A percentile compares a stretch with the other conserved stretches of the same genome.
phyloP scores from a whole-genome alignment of 2,797 vertebrate species.

The Helostoma temminkii region DNA sequence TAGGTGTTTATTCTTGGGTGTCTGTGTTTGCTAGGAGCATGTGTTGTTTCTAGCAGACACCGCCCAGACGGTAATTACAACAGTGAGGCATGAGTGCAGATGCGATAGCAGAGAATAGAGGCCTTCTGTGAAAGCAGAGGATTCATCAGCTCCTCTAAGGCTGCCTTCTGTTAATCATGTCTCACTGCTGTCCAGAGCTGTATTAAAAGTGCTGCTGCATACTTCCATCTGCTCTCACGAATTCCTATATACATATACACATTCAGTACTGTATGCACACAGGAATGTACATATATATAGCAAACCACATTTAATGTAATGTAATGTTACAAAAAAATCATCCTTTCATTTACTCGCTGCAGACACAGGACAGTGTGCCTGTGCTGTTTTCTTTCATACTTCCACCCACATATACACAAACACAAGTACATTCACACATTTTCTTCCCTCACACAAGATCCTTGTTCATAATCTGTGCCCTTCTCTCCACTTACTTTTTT shows the following conservation, averaged over 20 bases:
- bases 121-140: conserved; percentile 9
- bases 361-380: background rate
- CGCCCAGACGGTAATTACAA: conserved; percentile 38
- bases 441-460: background rate
- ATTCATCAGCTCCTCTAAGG: conserved; percentile 26
- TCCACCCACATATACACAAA: conserved; percentile 13
- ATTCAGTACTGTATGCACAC: conserved; percentile 2
- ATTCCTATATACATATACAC: background rate
- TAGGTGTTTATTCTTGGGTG: conserved; percentile 12
- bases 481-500: conserved; percentile 24
- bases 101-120: conserved; percentile 31
- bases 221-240: conserved; percentile 14
- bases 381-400: conserved; percentile 8
- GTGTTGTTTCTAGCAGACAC: conserved; percentile 14
- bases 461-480: conserved; percentile 9
- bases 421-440: background rate
- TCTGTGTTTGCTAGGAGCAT: conserved; percentile 13
- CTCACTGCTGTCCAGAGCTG: conserved; percentile 17
- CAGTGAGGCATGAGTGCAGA: conserved; percentile 35
- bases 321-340: conserved; percentile 7
- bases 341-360: conserved; percentile 7
- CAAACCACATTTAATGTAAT: conserved; percentile 6
- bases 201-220: conserved; percentile 18
- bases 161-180: conserved; percentile 37
- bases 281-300: conserved; percentile 4